Evolutionary conservation across 2,113 vertebrate genomes (phyloP).

Genomic region (Cyprinodon variegatus): DNA sequence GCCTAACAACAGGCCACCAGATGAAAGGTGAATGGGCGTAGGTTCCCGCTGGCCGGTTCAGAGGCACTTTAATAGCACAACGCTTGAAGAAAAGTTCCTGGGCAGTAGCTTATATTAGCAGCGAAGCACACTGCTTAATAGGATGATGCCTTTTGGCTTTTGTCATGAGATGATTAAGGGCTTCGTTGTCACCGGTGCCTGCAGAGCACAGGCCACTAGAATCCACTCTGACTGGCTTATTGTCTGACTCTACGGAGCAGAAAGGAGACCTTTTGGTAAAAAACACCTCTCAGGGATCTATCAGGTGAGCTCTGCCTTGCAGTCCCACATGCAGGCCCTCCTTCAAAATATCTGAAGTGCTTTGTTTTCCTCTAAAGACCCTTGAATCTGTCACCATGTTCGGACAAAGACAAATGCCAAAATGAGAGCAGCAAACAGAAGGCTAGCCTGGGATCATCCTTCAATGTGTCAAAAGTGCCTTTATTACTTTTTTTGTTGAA

Average conservation of each 20-base stretch:
- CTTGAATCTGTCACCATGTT: conserved; percentile 70
- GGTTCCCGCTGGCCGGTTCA: conserved; percentile 91
- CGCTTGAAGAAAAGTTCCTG: conserved; percentile 92
- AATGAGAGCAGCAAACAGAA: conserved; percentile 10
- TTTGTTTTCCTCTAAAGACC: conserved; percentile 79
- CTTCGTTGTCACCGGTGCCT: conserved; percentile 88
- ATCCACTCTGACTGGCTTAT: conserved; percentile 83
- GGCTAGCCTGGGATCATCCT: background rate
- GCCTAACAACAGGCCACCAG: conserved; percentile 89
- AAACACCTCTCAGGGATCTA: conserved; percentile 85
- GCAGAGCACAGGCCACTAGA: conserved; percentile 88
- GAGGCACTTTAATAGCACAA: conserved; percentile 91
- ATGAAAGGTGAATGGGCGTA: conserved; percentile 94
- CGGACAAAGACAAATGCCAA: conserved; percentile 37
- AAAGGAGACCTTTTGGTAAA: conserved; percentile 82
- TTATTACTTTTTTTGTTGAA: too few relatives aligned
- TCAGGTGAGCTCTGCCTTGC: conserved; percentile 88
- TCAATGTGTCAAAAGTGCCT: background rate
- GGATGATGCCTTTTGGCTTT: conserved; percentile 99
- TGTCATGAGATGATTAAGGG: conserved; percentile 97
- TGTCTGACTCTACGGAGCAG: conserved; percentile 80
- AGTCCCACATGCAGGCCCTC: conserved; percentile 81
- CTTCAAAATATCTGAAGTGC: conserved; percentile 83
- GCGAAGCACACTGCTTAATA: conserved; percentile 95
- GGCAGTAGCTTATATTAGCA: conserved; percentile 93